Percentiles rank a stretch among this genome's conserved stretches.
These are phyloP conservation scores for Girardia tigrina DNA, from an alignment of 2,888 invertebrate genomes.

Conservation along the genomic window DNA sequence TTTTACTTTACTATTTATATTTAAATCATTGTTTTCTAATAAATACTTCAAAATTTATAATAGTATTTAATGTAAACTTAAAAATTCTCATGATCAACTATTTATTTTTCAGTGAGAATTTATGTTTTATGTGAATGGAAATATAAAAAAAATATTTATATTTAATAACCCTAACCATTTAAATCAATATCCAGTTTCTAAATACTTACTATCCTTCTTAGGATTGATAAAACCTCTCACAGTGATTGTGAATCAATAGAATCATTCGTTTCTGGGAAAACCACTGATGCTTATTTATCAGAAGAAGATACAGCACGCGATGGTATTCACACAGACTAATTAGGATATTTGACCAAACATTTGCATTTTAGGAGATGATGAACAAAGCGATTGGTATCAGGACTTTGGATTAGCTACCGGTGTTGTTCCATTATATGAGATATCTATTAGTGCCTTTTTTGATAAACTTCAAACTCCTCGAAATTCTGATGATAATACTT, in stretches of 20 bases:
- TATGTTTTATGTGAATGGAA: too few relatives aligned
- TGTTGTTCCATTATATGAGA: slow-evolving; percentile 12
- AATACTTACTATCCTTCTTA: too few relatives aligned
- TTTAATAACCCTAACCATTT: too few relatives aligned
- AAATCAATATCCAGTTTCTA: too few relatives aligned
- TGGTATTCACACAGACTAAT: neutral
- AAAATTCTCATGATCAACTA: too few relatives aligned
- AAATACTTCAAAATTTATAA: too few relatives aligned
- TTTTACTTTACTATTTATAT: too few relatives aligned
- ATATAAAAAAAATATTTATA: too few relatives aligned
- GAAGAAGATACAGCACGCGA: slow-evolving; percentile 1
- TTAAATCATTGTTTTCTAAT: too few relatives aligned
- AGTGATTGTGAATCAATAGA: slow-evolving; percentile 7
- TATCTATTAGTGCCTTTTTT: slow-evolving; percentile 6
- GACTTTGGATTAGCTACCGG: slow-evolving; percentile 6
- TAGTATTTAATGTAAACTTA: too few relatives aligned
- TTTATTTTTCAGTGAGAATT: too few relatives aligned
- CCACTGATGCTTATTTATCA: neutral
- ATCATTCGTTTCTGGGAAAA: neutral
- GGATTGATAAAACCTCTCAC: neutral
- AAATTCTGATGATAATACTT: slow-evolving; percentile 12
- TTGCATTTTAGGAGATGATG: neutral
- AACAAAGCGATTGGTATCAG: slow-evolving; percentile 18
- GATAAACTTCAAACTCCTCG: slow-evolving; percentile 14
- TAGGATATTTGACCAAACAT: neutral